Conservation (phyloP, 1,140 invertebrate species). For the Hermatobates lingyangjiaoensis region DNA sequence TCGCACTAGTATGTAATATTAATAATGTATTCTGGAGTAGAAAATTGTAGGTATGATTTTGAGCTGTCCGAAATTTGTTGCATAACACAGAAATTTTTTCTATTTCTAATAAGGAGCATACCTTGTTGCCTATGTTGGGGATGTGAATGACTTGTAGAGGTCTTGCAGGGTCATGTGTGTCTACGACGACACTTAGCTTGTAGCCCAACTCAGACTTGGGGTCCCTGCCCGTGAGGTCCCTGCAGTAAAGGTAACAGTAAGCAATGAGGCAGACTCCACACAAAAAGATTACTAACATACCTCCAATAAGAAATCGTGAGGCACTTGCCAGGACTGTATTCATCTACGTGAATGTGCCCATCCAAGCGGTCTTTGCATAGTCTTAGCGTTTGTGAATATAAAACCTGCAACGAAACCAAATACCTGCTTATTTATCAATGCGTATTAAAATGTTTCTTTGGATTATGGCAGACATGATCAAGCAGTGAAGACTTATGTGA, state of each 20-base stretch:
- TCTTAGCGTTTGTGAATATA: constrained; percentile 83
- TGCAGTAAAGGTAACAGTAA: constrained; percentile 11
- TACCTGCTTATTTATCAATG: too few species aligned
- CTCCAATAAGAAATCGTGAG: constrained; percentile 89
- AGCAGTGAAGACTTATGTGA: not conserved
- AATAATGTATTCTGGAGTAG: too few species aligned
- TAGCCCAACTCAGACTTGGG: constrained; percentile 69
- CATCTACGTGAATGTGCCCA: constrained; percentile 79
- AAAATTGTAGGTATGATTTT: too few species aligned
- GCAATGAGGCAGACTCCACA: too few species aligned
- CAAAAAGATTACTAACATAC: too few species aligned
- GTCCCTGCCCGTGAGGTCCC: constrained; percentile 37
- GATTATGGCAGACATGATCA: not conserved
- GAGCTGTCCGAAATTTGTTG: too few species aligned
- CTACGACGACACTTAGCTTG: constrained; percentile 71
- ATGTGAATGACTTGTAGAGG: constrained; percentile 72
- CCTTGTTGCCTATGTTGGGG: constrained; percentile 58
- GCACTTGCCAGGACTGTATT: constrained; percentile 74
- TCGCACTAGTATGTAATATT: too few species aligned
- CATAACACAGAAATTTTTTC: too few species aligned
- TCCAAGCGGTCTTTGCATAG: constrained; percentile 73
- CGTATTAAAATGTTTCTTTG: too few species aligned
- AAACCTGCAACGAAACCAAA: constrained; percentile 34
- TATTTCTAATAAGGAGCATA: constrained; percentile 16
- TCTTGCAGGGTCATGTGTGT: constrained; percentile 57